These are phyloP conservation scores for Drosophila meridiana DNA, from an alignment of 2,888 invertebrate species.

Conservation along the genomic window DNA sequence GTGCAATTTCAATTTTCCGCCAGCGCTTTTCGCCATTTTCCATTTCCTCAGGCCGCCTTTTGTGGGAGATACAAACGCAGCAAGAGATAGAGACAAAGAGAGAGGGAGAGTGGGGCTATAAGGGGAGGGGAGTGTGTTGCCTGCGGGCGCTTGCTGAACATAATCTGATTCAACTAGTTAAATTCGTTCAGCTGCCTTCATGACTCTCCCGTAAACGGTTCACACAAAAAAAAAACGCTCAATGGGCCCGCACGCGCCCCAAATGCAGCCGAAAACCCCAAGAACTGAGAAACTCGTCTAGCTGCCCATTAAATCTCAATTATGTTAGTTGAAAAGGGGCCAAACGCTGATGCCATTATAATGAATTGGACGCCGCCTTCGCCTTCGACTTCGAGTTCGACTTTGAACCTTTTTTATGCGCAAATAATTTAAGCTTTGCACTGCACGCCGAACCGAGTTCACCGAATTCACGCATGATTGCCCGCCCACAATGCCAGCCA, in stretches of 20 bases:
- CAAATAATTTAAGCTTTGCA: constrained; percentile 74
- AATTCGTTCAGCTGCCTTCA: constrained; percentile 42
- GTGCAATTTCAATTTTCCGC: constrained; percentile 76
- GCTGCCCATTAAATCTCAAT: constrained; percentile 74
- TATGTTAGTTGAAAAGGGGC: constrained; percentile 54
- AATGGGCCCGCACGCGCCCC: constrained; percentile 58
- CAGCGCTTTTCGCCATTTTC: constrained; percentile 69
- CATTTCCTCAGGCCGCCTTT: constrained; percentile 45
- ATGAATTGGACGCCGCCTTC: constrained; percentile 65
- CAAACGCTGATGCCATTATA: constrained; percentile 74
- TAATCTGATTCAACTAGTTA: constrained; percentile 62
- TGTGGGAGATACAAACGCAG: constrained; percentile 30
- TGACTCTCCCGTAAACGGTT: constrained; percentile 10
- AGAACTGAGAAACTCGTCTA: constrained; percentile 32
- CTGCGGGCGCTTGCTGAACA: constrained; percentile 54
- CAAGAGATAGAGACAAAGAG: not conserved
- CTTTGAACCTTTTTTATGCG: constrained; percentile 72
- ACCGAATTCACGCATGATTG: constrained; percentile 65
- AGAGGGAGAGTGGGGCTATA: too few species aligned
- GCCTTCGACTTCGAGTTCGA: constrained; percentile 21
- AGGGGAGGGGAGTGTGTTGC: not conserved
- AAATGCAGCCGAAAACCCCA: constrained; percentile 12
- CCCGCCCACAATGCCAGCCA: constrained; percentile 39
- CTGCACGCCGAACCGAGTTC: constrained; percentile 52
- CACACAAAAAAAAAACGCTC: constrained; percentile 21